A percentile compares a stretch with the other conserved stretches of the same genome.
phyloP scores from a whole-genome alignment of 2,113 vertebrate genomes.

The Perca fluviatilis region DNA sequence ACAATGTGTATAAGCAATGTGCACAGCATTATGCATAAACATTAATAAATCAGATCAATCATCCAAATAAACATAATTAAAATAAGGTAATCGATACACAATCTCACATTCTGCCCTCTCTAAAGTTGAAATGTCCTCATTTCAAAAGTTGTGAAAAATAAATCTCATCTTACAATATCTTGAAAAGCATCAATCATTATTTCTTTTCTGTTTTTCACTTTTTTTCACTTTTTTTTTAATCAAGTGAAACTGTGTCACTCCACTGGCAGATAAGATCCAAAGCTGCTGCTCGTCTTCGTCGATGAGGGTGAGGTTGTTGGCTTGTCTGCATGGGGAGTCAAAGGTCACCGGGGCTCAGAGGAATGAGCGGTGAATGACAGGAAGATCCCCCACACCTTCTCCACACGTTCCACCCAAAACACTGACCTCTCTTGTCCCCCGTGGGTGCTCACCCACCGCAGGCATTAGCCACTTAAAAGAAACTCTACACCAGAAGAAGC shows the following conservation, averaged over 20 bases:
- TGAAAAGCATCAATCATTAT: neutral
- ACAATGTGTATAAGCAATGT: neutral
- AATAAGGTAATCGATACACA: neutral
- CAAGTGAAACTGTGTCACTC: neutral
- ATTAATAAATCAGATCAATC: neutral
- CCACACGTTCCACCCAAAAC: constrained; percentile 81
- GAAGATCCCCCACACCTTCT: constrained; percentile 81
- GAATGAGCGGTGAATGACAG: constrained; percentile 81
- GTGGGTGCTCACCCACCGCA: constrained; percentile 79
- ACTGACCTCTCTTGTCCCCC: constrained; percentile 82
- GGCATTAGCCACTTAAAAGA: constrained; percentile 87
- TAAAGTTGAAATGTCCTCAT: neutral
- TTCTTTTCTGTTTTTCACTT: neutral
- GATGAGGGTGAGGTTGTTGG: constrained; percentile 48
- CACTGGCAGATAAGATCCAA: constrained; percentile 2
- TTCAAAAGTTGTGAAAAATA: neutral
- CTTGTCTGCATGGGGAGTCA: constrained; percentile 52
- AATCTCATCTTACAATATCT: neutral
- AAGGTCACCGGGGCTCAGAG: constrained; percentile 73
- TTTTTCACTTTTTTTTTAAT: neutral
- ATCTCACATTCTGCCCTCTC: no score
- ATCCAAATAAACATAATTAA: constrained; percentile 1
- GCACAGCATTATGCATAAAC: neutral
- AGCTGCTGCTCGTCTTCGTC: constrained; percentile 2
- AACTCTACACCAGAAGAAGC: constrained; percentile 83